Conservation (phyloP, 2,888 invertebrate genomes). For the Dicyrtomina minuta region DNA sequence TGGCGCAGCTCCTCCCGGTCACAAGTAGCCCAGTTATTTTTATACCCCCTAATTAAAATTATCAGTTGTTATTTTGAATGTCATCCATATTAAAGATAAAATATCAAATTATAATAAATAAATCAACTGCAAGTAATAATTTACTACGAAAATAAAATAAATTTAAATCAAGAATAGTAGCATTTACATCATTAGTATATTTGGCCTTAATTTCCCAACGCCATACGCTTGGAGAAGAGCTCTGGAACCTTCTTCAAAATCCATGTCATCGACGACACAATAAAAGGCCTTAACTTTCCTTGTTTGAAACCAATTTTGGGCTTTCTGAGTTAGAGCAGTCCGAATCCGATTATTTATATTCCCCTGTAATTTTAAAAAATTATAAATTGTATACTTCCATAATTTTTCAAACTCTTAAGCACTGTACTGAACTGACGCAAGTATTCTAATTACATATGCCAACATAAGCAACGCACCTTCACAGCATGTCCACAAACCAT, state of each 20-base stretch:
- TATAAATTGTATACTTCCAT: background rate
- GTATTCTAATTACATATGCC: background rate
- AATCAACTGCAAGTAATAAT: no score
- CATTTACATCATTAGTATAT: conserved; percentile 59
- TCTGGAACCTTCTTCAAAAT: conserved; percentile 51
- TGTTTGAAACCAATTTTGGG: conserved; percentile 59
- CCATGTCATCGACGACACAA: conserved; percentile 55
- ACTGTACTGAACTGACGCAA: background rate
- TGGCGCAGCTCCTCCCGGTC: conserved; percentile 58
- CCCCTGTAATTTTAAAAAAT: conserved; percentile 37
- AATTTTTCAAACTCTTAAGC: background rate
- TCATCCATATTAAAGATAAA: no score
- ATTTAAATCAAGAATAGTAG: no score
- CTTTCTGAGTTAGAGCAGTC: conserved; percentile 39
- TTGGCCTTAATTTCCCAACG: conserved; percentile 63
- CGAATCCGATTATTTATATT: conserved; percentile 45
- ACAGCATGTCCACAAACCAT: conserved; percentile 83
- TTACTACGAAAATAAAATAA: no score
- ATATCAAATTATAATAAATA: no score
- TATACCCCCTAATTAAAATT: conserved; percentile 60
- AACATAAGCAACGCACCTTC: conserved; percentile 46
- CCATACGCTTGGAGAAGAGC: conserved; percentile 60
- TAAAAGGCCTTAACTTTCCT: conserved; percentile 62
- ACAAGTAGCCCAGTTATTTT: conserved; percentile 61
- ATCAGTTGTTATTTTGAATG: no score